These are phyloP conservation scores for Acomys russatus DNA, from an alignment of 2,797 vertebrate species.

Conservation along the genomic window DNA sequence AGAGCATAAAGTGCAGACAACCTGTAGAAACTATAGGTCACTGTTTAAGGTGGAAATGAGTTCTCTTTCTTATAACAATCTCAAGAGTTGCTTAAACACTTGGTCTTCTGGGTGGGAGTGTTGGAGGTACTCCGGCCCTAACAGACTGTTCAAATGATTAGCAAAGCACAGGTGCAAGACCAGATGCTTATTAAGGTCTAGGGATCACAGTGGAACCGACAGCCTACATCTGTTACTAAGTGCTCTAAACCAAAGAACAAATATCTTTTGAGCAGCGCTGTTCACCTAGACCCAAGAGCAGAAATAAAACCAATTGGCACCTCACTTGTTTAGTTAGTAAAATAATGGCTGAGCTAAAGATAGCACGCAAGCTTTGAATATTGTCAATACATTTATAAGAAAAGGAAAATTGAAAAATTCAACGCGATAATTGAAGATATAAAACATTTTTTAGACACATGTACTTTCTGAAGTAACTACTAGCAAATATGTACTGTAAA, in stretches of 20 bases:
- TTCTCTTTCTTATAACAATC: not conserved
- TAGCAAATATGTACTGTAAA: not conserved
- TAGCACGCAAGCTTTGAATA: slow-evolving; percentile 28
- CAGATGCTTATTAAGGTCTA: not conserved
- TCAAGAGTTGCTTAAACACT: not conserved
- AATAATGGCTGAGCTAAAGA: slow-evolving; percentile 11
- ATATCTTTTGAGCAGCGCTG: not conserved
- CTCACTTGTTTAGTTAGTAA: slow-evolving; percentile 12
- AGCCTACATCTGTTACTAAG: not conserved
- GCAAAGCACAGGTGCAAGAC: not conserved
- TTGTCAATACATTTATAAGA: not conserved
- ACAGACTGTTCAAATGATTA: not conserved
- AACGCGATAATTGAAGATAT: not conserved
- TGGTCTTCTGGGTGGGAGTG: not conserved
- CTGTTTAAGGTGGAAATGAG: not conserved
- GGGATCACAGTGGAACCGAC: fast-evolving
- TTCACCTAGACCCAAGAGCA: not conserved
- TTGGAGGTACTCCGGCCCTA: no score
- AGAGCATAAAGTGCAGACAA: not conserved
- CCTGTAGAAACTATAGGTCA: not conserved
- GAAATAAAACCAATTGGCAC: slow-evolving; percentile 40
- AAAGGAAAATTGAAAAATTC: not conserved
- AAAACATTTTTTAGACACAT: not conserved
- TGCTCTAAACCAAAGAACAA: not conserved
- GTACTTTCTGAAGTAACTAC: not conserved